phyloP scores from a whole-genome alignment of 2,888 invertebrate species.

The Pseudoips prasinana region DNA sequence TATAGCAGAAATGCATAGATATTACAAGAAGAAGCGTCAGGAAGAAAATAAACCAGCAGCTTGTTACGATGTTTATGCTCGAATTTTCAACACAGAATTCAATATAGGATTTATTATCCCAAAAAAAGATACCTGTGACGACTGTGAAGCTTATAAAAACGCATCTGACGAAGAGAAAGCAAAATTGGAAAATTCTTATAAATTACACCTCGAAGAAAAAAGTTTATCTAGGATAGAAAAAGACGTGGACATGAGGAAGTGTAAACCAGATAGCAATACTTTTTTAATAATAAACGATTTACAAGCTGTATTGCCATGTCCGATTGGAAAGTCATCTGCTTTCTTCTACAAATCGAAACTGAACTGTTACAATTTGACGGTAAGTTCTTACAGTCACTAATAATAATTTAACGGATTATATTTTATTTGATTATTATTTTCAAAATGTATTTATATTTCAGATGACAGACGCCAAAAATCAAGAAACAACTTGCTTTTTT shows the following conservation, averaged over 20 bases:
- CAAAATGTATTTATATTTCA: no score
- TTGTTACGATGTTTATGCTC: conserved; percentile 26
- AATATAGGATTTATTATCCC: conserved; percentile 24
- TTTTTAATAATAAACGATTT: conserved; percentile 1
- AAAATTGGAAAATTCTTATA: conserved; percentile 12
- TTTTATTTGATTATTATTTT: no score
- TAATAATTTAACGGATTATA: no score
- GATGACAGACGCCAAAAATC: conserved; percentile 9
- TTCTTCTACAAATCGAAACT: conserved; percentile 1
- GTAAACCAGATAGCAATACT: background rate
- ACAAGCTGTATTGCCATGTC: conserved; percentile 1
- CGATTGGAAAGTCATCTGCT: background rate
- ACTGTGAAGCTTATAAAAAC: conserved; percentile 18
- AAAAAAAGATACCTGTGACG: conserved; percentile 31
- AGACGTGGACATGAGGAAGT: background rate
- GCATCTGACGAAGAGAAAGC: conserved; percentile 16
- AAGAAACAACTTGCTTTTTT: conserved; percentile 2
- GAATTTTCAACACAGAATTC: conserved; percentile 20
- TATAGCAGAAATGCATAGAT: conserved; percentile 15
- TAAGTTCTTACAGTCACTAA: background rate
- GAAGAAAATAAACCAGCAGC: conserved; percentile 25
- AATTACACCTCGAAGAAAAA: conserved; percentile 24
- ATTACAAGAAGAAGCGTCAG: conserved; percentile 27
- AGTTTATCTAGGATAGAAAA: conserved; percentile 11
- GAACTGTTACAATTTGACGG: conserved; percentile 1